phyloP scores from a whole-genome alignment of 2,888 invertebrate genomes.

The Erebia epiphron region DNA sequence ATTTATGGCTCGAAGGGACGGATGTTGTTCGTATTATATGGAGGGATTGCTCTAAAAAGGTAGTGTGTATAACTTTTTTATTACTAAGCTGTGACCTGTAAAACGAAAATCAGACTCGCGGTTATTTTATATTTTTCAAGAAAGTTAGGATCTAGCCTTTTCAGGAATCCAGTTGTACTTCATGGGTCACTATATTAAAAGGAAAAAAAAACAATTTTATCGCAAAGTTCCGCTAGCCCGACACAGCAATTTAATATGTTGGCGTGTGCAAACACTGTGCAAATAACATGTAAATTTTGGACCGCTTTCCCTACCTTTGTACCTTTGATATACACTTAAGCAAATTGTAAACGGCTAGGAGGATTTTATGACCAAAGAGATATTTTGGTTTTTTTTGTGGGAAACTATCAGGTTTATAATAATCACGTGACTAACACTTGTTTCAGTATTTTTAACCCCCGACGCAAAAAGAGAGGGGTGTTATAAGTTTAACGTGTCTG shows the following conservation, averaged over 20 bases:
- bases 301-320: conserved; percentile 14
- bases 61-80: conserved; percentile 41
- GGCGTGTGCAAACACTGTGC: conserved; percentile 27
- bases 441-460: too few relatives aligned
- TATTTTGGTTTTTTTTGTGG: too few relatives aligned
- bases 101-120: too few relatives aligned
- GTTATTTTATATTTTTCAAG: conserved; percentile 1
- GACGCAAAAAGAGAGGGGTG: too few relatives aligned
- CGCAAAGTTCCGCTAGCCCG: conserved; percentile 28
- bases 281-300: conserved; percentile 34
- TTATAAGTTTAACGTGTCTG: too few relatives aligned
- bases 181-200: conserved; percentile 6
- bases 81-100: too few relatives aligned
- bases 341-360: background rate
- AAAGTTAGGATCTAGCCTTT: conserved; percentile 1
- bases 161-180: conserved; percentile 10
- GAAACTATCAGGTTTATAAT: too few relatives aligned
- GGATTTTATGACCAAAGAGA: too few relatives aligned
- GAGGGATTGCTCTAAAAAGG: conserved; percentile 78
- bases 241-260: conserved; percentile 38
- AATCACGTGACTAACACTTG: too few relatives aligned
- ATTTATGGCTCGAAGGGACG: conserved; percentile 76
- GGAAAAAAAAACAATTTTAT: conserved; percentile 33
- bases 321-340: conserved; percentile 3
- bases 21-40: conserved; percentile 73